Conservation (phyloP, 1,140 invertebrate genomes). For the Panagrolaimus sp. region DNA sequence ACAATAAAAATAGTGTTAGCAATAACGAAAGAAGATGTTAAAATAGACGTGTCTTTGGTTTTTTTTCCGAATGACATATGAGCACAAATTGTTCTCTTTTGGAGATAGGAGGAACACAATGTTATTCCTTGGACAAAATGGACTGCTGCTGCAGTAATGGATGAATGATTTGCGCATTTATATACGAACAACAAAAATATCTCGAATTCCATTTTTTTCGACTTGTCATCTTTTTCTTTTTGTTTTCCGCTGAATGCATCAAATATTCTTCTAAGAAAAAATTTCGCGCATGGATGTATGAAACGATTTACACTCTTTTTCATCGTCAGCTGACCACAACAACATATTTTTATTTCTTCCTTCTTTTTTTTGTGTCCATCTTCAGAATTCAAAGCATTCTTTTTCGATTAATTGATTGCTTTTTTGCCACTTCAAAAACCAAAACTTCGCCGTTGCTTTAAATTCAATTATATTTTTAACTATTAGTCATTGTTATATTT, state of each 20-base stretch:
- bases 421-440: conserved; percentile 3
- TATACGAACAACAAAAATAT: too few species aligned
- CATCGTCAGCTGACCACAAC: conserved; percentile 13
- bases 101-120: too few species aligned
- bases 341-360: not conserved
- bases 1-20: too few species aligned
- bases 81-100: too few species aligned
- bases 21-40: too few species aligned
- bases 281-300: conserved; percentile 1
- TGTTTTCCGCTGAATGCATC: not conserved
- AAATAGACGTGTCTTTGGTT: too few species aligned
- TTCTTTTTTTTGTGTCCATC: not conserved
- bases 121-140: not conserved
- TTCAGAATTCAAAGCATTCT: not conserved
- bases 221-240: not conserved
- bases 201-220: not conserved
- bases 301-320: not conserved
- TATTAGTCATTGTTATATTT: not conserved
- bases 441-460: not conserved
- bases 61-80: too few species aligned
- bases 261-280: not conserved
- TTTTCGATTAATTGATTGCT: not conserved
- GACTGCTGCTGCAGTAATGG: too few species aligned
- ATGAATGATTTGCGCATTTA: not conserved
- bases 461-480: not conserved